Percentiles rank a stretch among this genome's conserved stretches.
Evolutionary conservation across 2,888 invertebrate species (phyloP).

Genomic region (Odontocolon sp.): DNA sequence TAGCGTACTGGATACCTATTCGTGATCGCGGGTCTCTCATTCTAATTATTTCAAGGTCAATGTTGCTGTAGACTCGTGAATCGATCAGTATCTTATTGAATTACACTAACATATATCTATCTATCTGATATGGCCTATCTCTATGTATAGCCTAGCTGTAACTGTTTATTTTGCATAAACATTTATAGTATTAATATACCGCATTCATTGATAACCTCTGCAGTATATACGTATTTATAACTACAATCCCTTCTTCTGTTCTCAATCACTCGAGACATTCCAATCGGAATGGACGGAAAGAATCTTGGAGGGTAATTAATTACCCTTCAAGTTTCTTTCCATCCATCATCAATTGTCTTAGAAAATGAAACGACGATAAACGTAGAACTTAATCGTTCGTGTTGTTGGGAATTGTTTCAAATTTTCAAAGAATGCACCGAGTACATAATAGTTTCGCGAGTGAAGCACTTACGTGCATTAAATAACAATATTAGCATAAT

Average conservation of each 20-base stretch:
- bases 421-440: constrained; percentile 18
- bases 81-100: constrained; percentile 44
- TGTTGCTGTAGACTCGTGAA: constrained; percentile 52
- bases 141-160: constrained; percentile 15
- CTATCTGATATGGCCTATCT: constrained; percentile 26
- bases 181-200: too few relatives aligned
- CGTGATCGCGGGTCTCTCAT: constrained; percentile 55
- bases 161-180: not conserved
- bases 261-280: constrained; percentile 7
- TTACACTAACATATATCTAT: constrained; percentile 36
- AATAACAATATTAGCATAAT: constrained; percentile 71
- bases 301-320: constrained; percentile 13
- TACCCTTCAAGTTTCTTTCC: constrained; percentile 4
- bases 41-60: constrained; percentile 65
- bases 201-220: too few relatives aligned
- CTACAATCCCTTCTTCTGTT: not conserved
- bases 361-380: constrained; percentile 2
- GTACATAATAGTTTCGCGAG: constrained; percentile 45
- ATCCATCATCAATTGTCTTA: constrained; percentile 34
- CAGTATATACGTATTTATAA: too few relatives aligned
- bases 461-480: constrained; percentile 62
- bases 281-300: not conserved
- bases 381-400: constrained; percentile 12
- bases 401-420: constrained; percentile 42
- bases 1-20: constrained; percentile 31